These are phyloP conservation scores for Plagiodera versicolora DNA, from an alignment of 2,888 invertebrate genomes.

Conservation along the genomic window DNA sequence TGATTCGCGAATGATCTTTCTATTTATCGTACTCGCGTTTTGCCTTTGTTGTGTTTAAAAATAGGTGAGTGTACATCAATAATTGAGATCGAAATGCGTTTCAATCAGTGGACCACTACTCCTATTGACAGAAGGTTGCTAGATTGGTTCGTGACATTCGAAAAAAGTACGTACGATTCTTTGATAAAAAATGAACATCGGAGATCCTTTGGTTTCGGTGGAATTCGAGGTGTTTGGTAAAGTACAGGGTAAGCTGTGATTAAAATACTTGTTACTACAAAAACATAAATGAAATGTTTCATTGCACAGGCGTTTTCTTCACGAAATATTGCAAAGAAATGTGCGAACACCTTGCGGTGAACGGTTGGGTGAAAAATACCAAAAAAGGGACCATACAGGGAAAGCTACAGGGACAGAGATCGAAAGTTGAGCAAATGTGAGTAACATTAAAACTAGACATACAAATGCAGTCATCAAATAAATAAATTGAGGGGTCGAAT, in stretches of 20 bases:
- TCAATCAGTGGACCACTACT: constrained; percentile 17
- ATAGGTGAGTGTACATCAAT: constrained; percentile 14
- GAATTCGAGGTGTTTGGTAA: constrained; percentile 90
- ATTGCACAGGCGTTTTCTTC: constrained; percentile 74
- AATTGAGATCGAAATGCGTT: constrained; percentile 17
- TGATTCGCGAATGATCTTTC: background rate
- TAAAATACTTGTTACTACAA: no score
- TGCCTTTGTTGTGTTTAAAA: constrained; percentile 27
- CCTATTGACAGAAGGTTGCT: constrained; percentile 25
- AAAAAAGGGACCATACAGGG: constrained; percentile 86
- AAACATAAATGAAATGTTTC: background rate
- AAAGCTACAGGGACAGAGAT: constrained; percentile 81
- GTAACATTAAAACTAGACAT: no score
- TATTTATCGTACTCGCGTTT: background rate
- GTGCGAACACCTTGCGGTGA: constrained; percentile 71
- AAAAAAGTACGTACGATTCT: background rate
- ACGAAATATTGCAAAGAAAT: constrained; percentile 86
- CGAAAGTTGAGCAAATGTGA: constrained; percentile 82
- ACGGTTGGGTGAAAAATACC: constrained; percentile 93
- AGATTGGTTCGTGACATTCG: constrained; percentile 3
- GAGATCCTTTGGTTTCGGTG: constrained; percentile 71
- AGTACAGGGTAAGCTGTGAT: constrained; percentile 77
- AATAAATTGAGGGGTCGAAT: no score
- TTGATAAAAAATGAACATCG: constrained; percentile 33
- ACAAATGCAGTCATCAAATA: no score